phyloP scores from a whole-genome alignment of 2,888 invertebrate genomes.

The Cosmopolites sordidus region DNA sequence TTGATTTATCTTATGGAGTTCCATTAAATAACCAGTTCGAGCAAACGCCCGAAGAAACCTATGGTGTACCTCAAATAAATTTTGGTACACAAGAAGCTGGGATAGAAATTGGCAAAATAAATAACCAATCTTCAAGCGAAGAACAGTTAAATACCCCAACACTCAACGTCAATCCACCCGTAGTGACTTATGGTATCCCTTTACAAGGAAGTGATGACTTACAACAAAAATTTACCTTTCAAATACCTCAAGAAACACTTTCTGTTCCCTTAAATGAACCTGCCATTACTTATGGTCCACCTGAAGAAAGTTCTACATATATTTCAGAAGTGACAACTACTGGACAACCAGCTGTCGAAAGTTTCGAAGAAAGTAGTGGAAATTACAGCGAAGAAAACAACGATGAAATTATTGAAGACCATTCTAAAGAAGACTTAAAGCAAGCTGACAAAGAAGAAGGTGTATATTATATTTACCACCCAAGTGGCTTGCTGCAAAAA shows the following conservation, averaged over 20 bases:
- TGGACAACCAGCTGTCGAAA: slow-evolving; percentile 40
- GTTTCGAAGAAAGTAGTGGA: not conserved
- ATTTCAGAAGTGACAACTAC: slow-evolving; percentile 39
- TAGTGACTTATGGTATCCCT: not conserved
- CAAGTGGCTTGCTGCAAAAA: slow-evolving; percentile 59
- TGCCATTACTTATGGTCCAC: slow-evolving; percentile 44
- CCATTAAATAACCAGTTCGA: not conserved
- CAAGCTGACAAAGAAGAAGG: slow-evolving; percentile 45
- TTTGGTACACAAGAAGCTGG: too few relatives aligned
- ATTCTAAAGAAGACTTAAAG: not conserved
- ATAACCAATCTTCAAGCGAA: not conserved
- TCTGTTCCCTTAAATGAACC: slow-evolving; percentile 18
- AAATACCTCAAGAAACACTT: slow-evolving; percentile 12
- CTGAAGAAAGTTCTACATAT: slow-evolving; percentile 33
- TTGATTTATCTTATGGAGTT: not conserved
- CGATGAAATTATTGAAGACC: not conserved
- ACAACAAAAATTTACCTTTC: too few relatives aligned
- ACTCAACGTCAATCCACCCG: not conserved
- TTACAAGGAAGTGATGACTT: not conserved
- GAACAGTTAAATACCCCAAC: not conserved
- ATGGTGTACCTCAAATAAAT: not conserved
- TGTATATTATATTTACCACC: slow-evolving; percentile 62
- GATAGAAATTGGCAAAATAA: too few relatives aligned
- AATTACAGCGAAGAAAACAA: not conserved
- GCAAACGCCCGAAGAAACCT: not conserved